Conservation (phyloP, 2,113 vertebrate species). For the Perccottus glenii region DNA sequence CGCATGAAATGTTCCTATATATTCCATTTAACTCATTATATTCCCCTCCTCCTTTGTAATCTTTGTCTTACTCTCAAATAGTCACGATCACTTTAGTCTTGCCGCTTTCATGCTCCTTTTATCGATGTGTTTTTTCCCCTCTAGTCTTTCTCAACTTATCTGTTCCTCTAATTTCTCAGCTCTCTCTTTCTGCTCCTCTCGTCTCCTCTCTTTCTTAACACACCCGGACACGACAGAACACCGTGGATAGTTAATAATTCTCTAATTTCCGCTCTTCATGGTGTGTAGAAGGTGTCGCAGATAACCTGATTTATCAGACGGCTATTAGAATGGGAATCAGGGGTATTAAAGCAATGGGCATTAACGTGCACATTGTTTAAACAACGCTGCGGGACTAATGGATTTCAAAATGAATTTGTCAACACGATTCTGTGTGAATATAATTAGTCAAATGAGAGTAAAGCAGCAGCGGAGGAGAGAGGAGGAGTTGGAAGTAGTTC, state of each 20-base stretch:
- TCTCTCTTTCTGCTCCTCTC: slow-evolving; percentile 65
- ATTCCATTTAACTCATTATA: slow-evolving; percentile 22
- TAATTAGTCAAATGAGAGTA: slow-evolving; percentile 77
- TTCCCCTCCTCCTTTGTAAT: slow-evolving; percentile 33
- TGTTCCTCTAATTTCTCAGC: slow-evolving; percentile 34
- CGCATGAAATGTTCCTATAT: slow-evolving; percentile 16
- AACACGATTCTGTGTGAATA: slow-evolving; percentile 75
- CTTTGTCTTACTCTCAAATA: slow-evolving; percentile 52
- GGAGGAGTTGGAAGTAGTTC: slow-evolving; percentile 32
- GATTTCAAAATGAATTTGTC: slow-evolving; percentile 84
- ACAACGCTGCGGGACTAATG: slow-evolving; percentile 79
- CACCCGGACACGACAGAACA: slow-evolving; percentile 65
- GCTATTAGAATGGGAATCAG: slow-evolving; percentile 79
- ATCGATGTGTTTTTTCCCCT: slow-evolving; percentile 56
- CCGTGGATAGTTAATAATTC: slow-evolving; percentile 78
- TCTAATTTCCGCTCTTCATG: slow-evolving; percentile 80
- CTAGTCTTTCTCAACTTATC: slow-evolving; percentile 48
- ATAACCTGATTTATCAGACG: slow-evolving; percentile 83
- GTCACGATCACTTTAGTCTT: slow-evolving; percentile 34
- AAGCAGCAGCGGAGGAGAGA: slow-evolving; percentile 54
- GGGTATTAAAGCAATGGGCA: slow-evolving; percentile 77
- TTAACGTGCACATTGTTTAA: slow-evolving; percentile 80
- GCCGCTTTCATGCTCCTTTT: slow-evolving; percentile 73
- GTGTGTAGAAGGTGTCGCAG: slow-evolving; percentile 74
- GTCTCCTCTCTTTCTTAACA: slow-evolving; percentile 53